Evolutionary conservation across 2,888 invertebrate genomes (phyloP), one percentile per base, ranked within the genome.

Genomic region (Anthrax anthrax): DNA sequence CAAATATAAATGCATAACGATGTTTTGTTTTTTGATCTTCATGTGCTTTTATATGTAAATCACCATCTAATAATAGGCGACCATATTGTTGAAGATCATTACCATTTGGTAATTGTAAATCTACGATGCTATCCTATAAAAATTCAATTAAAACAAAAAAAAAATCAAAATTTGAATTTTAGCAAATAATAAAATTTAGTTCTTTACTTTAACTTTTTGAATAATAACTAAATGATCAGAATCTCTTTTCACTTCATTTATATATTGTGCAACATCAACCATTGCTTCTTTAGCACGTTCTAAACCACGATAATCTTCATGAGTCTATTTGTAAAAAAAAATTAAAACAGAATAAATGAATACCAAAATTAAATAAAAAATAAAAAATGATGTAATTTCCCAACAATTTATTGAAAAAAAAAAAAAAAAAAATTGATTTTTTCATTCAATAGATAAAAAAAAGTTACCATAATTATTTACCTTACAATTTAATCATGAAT

Each of bases 181-280:
- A 23, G 38, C 34, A n/a, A 38, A 23, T 4, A 12, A 4, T 42
- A 23, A 32, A 37, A 17, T 45, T 38, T 42, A n/a, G 8, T 23
- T 23, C 8, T 8, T 70, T 56, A 80, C 78, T 73, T 94, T 88
- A 44, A 97, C 85, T 70, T 92, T 89, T 53, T 81, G 79, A 56
- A 97, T 87, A 50, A 95, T 79, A 53, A 84, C 81, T 47, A 95
- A 72, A 53, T 89, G 88, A 65, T 97, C 97, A 47, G 89, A 89
- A 69, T 98, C 98, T 45, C 97, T 73, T 58, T 95, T 96, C 44
- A 95, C 91, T 72, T 98, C 98, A 67, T 98, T 98, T 51, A 97
- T 92, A 67, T 91, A 98, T 60, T 91, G 84, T 4, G 95, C 91
- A 34, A 97, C 84, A 67, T 97, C 96, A 52, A 90, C 80, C 95